phyloP scores from a whole-genome alignment of 2,797 vertebrate species.

The Micropoecilia bifurca region DNA sequence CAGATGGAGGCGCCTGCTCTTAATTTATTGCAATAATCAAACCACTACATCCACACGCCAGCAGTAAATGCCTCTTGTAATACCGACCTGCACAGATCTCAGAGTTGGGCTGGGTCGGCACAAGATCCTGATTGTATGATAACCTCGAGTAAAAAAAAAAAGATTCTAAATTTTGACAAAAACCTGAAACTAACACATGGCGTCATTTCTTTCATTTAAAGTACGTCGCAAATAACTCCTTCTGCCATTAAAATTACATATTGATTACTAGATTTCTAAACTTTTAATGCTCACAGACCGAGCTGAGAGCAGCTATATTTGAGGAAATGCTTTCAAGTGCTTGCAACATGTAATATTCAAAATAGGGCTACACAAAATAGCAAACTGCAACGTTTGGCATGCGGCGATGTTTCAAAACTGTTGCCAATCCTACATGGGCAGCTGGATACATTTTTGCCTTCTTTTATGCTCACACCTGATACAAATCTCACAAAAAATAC shows the following conservation, averaged over 20 bases:
- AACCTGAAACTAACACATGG: neutral
- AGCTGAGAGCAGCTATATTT: neutral
- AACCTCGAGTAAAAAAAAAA: neutral
- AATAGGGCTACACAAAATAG: neutral
- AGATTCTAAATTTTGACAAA: neutral
- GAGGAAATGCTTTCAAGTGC: neutral
- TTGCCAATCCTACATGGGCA: neutral
- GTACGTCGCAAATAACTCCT: neutral
- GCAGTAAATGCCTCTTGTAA: conserved; percentile 67
- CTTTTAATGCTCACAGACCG: neutral
- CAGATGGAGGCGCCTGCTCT: conserved; percentile 66
- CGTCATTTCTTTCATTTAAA: neutral
- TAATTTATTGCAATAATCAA: conserved; percentile 80
- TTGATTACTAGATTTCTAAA: neutral
- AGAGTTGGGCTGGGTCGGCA: conserved; percentile 19
- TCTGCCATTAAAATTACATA: neutral
- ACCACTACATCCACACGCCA: conserved; percentile 66
- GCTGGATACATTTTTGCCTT: neutral
- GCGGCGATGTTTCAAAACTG: neutral
- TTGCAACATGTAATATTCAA: neutral
- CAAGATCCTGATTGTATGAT: neutral
- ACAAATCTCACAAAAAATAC: neutral
- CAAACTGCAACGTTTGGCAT: neutral
- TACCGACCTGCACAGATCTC: conserved; percentile 55
- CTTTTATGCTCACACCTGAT: neutral